Conservation (phyloP, 2,888 invertebrate genomes). For the Cataglyphis cursor region DNA sequence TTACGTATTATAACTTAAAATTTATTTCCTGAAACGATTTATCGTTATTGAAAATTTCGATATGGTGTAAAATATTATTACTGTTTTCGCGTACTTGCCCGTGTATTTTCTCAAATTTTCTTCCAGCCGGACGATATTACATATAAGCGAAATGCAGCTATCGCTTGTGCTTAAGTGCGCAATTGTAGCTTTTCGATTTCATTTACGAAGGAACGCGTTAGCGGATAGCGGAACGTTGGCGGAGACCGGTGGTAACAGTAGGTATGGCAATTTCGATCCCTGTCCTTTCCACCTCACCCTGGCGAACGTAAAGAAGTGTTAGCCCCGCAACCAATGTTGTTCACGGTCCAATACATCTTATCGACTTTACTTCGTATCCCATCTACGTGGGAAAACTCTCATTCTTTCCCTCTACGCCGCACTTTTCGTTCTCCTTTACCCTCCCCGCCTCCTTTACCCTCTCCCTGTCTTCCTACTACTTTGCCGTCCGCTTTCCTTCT, state of each 20-base stretch:
- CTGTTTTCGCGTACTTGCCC: conserved; percentile 2
- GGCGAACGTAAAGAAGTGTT: conserved; percentile 76
- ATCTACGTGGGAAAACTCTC: conserved; percentile 78
- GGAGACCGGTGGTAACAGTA: conserved; percentile 55
- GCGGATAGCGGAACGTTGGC: conserved; percentile 45
- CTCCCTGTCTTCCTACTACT: conserved; percentile 28
- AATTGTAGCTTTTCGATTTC: conserved; percentile 61
- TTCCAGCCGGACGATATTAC: conserved; percentile 43
- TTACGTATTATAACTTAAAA: not conserved
- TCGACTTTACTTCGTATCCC: conserved; percentile 80
- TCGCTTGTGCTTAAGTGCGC: conserved; percentile 38
- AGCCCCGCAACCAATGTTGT: conserved; percentile 76
- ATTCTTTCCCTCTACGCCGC: conserved; percentile 59
- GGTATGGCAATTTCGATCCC: conserved; percentile 72
- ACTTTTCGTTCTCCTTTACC: conserved; percentile 34
- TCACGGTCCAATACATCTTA: conserved; percentile 80
- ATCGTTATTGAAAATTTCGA: conserved; percentile 18
- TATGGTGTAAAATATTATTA: conserved; percentile 9
- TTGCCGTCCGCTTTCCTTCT: conserved; percentile 61
- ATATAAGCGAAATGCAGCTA: conserved; percentile 41
- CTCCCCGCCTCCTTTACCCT: too few species aligned
- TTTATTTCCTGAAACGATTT: not conserved
- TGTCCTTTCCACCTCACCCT: conserved; percentile 27
- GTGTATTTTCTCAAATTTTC: conserved; percentile 48
- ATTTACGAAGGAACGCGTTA: conserved; percentile 52